Evolutionary conservation across 2,888 invertebrate genomes (phyloP), one percentile per base, ranked within the genome.

Genomic region (Oxycera nigricornis): DNA sequence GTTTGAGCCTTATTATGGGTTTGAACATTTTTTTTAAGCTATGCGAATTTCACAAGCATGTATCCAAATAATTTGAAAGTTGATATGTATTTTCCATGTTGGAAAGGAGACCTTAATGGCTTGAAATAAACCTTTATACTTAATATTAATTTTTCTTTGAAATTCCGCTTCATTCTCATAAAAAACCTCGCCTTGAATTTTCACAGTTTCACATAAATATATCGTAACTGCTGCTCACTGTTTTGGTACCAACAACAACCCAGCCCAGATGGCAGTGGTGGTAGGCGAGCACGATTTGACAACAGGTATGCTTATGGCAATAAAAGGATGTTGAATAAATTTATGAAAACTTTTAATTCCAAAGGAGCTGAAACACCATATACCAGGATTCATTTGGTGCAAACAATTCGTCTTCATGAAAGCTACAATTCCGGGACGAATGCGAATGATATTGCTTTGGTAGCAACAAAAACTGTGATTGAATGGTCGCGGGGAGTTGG

Each of bases 161-260:
- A n/a, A n/a, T n/a, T n/a, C n/a, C n/a, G n/a, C n/a, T n/a, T n/a
- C n/a, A n/a, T n/a, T n/a, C n/a, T n/a, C n/a, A n/a, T n/a, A n/a
- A n/a, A n/a, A n/a, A n/a, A n/a, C n/a, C n/a, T n/a, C n/a, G n/a
- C n/a, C n/a, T n/a, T n/a, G n/a, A n/a, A n/a, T n/a, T n/a, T n/a
- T n/a, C n/a, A 0, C 67, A 85, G 85, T 85, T 76, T 82, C 82
- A 77, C 83, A 82, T 26, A 83, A 83, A 31, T 88, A 86, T 76
- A 82, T 86, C 1, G 72, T 89, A 11, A 87, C 89, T 3, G 89
- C 89, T 0, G 89, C 88, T 0, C 89, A 89, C 79, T 89, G 89
- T 77, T 82, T 81, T 61, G 46, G 77, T 3, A 78, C 80, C 79
- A 0, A 82, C 80, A 75, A 81, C 80, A 6, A 78, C 74, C 24